Percentiles rank a stretch among this genome's conserved stretches.
These are phyloP conservation scores for Eurystomus gularis DNA, from an alignment of 2,113 vertebrate species.

Conservation along the genomic window DNA sequence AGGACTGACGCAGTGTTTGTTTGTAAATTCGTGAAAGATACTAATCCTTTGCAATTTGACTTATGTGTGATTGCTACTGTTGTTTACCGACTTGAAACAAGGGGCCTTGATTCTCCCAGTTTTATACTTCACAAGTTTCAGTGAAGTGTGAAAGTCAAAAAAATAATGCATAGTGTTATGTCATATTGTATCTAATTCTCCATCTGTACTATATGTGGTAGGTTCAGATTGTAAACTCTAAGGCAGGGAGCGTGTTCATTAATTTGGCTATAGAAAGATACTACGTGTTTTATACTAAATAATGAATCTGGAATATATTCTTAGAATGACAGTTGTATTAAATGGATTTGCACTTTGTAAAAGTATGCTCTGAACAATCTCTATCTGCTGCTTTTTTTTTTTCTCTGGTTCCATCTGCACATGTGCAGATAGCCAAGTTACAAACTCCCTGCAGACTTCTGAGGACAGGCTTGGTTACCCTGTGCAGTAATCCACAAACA, in stretches of 20 bases:
- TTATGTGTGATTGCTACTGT: background rate
- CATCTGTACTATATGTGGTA: background rate
- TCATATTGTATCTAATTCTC: background rate
- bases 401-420: background rate
- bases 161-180: background rate
- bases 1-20: too few relatives aligned
- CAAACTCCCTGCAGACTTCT: background rate
- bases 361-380: background rate
- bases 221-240: background rate
- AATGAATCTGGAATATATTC: background rate
- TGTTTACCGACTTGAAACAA: background rate
- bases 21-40: too few relatives aligned
- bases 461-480: background rate
- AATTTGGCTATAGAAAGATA: background rate
- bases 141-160: background rate
- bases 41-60: background rate
- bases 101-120: background rate
- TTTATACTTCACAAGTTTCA: background rate
- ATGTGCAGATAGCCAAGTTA: background rate
- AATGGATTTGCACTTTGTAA: background rate
- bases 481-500: background rate
- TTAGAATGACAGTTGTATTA: background rate
- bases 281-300: background rate
- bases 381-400: background rate
- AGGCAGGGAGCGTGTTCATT: background rate